These are phyloP conservation scores for Unio pictorum DNA, from an alignment of 2,888 invertebrate species.

Conservation along the genomic window DNA sequence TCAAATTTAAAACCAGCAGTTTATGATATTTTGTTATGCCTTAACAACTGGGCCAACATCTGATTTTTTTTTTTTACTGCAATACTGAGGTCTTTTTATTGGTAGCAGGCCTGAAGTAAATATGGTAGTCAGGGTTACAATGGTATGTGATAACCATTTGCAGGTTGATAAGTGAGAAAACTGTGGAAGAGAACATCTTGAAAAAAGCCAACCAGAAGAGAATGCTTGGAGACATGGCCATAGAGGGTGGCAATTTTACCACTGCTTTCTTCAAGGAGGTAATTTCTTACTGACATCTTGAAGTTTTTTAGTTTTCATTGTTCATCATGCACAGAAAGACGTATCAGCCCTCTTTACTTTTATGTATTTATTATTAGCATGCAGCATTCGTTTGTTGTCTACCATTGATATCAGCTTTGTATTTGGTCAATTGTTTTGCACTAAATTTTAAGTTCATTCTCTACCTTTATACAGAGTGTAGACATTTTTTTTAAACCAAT, in stretches of 20 bases:
- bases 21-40: too few species aligned
- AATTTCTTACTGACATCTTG: neutral
- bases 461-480: too few species aligned
- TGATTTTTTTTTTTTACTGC: too few species aligned
- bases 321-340: neutral
- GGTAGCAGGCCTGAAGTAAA: too few species aligned
- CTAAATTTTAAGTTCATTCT: too few species aligned
- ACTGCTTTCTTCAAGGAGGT: slow-evolving; percentile 94
- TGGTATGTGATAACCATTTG: slow-evolving; percentile 25
- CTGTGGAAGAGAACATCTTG: slow-evolving; percentile 98
- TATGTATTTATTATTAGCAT: neutral
- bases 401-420: neutral
- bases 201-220: slow-evolving; percentile 99
- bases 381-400: neutral
- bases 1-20: too few species aligned
- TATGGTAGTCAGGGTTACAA: too few species aligned
- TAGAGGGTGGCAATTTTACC: slow-evolving; percentile 99
- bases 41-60: too few species aligned
- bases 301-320: neutral
- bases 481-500: too few species aligned
- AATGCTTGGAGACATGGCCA: slow-evolving; percentile 94
- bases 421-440: neutral
- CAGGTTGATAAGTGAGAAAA: slow-evolving; percentile 94
- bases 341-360: neutral
- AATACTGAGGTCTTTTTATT: too few species aligned